These are phyloP conservation scores for Flabesymbios commensalis DNA, from an alignment of 2,888 invertebrate genomes.

Conservation along the genomic window DNA sequence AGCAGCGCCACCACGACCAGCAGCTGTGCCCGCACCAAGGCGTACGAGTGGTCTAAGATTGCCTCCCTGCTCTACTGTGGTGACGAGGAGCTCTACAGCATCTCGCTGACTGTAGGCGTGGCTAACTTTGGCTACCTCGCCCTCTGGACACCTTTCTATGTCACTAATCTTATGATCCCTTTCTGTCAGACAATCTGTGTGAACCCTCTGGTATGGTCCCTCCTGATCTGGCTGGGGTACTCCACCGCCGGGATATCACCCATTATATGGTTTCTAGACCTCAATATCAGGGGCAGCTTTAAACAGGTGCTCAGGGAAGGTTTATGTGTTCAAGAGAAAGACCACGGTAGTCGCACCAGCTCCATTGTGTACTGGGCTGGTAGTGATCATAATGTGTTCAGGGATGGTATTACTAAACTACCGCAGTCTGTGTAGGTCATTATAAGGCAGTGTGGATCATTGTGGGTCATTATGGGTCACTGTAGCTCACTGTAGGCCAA, in stretches of 20 bases:
- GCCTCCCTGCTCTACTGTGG: not conserved
- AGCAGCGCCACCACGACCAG: not conserved
- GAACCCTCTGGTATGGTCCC: constrained; percentile 15
- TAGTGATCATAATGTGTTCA: too few relatives aligned
- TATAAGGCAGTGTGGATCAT: too few relatives aligned
- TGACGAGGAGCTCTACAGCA: not conserved
- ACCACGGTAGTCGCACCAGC: too few relatives aligned
- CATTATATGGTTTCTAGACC: constrained; percentile 16
- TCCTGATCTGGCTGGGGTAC: constrained; percentile 19
- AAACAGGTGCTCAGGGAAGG: too few relatives aligned
- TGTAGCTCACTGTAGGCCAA: too few relatives aligned
- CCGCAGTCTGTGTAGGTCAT: too few relatives aligned
- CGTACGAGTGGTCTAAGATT: not conserved
- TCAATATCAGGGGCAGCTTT: constrained; percentile 1
- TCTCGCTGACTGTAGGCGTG: constrained; percentile 1
- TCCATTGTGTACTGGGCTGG: too few relatives aligned
- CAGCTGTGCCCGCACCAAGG: not conserved
- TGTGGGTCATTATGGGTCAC: too few relatives aligned
- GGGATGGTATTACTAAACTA: too few relatives aligned
- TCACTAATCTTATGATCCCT: constrained; percentile 11
- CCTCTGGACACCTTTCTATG: constrained; percentile 20
- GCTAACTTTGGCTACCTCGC: not conserved
- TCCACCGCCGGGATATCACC: constrained; percentile 12
- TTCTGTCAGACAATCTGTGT: constrained; percentile 18
- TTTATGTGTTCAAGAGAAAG: too few relatives aligned